These are phyloP conservation scores for Dendropsophus ebraccatus DNA, from an alignment of 2,113 vertebrate species.

Conservation along the genomic window DNA sequence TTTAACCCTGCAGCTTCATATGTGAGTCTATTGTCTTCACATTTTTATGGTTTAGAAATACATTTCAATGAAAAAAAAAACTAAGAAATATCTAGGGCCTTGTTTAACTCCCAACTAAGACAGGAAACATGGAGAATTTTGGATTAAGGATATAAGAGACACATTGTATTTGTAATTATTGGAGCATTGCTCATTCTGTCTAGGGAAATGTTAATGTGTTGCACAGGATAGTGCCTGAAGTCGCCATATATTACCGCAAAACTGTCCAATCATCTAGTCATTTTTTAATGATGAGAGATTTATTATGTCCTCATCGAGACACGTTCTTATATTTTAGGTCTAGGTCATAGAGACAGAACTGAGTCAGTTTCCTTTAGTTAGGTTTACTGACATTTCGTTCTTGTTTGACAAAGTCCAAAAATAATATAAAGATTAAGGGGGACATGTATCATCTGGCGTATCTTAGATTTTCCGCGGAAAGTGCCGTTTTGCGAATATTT, in stretches of 20 bases:
- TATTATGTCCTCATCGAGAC: neutral
- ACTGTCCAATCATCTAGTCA: no score
- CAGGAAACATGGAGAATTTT: neutral
- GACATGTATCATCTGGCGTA: no score
- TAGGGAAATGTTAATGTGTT: neutral
- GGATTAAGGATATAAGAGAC: neutral
- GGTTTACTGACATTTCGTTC: no score
- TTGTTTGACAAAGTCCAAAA: no score
- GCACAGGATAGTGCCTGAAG: neutral
- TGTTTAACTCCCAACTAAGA: neutral
- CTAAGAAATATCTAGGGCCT: neutral
- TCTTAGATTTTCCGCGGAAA: no score
- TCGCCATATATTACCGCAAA: neutral
- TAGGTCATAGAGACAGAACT: neutral
- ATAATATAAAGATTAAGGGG: no score
- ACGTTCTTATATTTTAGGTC: neutral
- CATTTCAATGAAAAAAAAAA: neutral
- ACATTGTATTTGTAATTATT: neutral
- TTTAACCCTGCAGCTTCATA: slow-evolving; percentile 47
- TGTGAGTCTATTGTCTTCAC: slow-evolving; percentile 20
- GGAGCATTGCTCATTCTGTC: neutral
- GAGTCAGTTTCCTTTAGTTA: neutral
- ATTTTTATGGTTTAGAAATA: neutral
- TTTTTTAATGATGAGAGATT: no score
- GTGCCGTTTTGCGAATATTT: no score